phyloP scores from a whole-genome alignment of 2,113 vertebrate species.

The Microcebus tavaratra region DNA sequence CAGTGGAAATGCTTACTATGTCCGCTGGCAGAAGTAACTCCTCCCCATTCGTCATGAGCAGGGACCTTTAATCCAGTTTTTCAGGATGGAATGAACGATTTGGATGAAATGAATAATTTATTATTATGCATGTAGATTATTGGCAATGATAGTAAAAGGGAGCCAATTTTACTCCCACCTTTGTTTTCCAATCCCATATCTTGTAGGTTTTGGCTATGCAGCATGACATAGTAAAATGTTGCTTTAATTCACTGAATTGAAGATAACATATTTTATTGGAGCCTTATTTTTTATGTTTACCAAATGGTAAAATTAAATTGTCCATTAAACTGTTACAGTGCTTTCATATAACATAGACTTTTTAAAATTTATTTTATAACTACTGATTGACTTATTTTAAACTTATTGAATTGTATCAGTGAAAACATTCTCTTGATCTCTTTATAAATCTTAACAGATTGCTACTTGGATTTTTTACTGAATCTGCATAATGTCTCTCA shows the following conservation, averaged over 20 bases:
- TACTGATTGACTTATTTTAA: background rate
- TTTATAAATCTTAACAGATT: background rate
- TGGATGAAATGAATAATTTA: background rate
- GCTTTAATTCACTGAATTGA: background rate
- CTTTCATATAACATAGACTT: background rate
- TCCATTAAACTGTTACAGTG: background rate
- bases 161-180: background rate
- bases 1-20: background rate
- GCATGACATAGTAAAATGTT: background rate
- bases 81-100: background rate
- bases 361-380: background rate
- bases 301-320: background rate
- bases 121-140: background rate
- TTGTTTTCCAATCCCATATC: background rate
- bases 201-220: background rate
- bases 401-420: background rate
- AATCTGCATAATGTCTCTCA: background rate
- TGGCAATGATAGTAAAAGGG: background rate
- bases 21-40: background rate
- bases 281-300: background rate
- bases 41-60: background rate
- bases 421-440: background rate
- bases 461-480: background rate
- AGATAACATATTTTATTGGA: background rate
- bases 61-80: background rate